phyloP scores from a whole-genome alignment of 92 coral and sea anemone genomes.

The Pocillopora meandrina region DNA sequence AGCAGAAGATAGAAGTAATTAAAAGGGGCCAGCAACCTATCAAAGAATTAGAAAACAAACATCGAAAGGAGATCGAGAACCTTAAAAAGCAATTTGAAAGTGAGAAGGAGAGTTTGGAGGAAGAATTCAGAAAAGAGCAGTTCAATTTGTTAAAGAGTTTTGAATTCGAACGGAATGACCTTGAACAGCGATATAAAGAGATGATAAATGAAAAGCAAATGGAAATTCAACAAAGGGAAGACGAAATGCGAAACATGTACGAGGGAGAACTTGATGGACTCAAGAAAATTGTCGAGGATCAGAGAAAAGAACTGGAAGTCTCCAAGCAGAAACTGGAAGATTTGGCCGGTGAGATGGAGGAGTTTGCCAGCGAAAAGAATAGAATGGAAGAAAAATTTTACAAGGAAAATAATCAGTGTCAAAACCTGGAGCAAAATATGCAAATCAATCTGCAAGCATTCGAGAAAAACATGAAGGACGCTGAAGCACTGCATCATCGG shows the following conservation, averaged over 20 bases:
- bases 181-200: conserved; percentile 65
- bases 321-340: conserved; percentile 47
- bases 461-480: conserved; percentile 27
- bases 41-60: conserved; percentile 49
- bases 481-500: conserved; percentile 7
- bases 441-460: conserved; percentile 18
- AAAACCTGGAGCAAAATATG: conserved; percentile 17
- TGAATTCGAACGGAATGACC: conserved; percentile 84
- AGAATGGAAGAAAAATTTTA: conserved; percentile 57
- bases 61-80: conserved; percentile 63
- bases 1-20: conserved; percentile 50
- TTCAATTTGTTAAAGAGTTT: conserved; percentile 79
- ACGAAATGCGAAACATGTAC: conserved; percentile 37
- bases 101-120: conserved; percentile 79
- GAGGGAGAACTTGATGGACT: conserved; percentile 50
- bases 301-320: conserved; percentile 56
- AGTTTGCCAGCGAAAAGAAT: conserved; percentile 58
- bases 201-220: conserved; percentile 61
- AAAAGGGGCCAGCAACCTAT: conserved; percentile 59
- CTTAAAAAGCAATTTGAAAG: conserved; percentile 54
- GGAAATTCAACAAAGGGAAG: conserved; percentile 63
- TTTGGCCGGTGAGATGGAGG: conserved; percentile 51
- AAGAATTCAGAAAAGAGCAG: conserved; percentile 77
- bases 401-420: conserved; percentile 52
- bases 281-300: conserved; percentile 35